A percentile compares a stretch with the other conserved stretches of the same genome.
Conservation (phyloP, 2,888 invertebrate genomes). For the Dione juno region DNA sequence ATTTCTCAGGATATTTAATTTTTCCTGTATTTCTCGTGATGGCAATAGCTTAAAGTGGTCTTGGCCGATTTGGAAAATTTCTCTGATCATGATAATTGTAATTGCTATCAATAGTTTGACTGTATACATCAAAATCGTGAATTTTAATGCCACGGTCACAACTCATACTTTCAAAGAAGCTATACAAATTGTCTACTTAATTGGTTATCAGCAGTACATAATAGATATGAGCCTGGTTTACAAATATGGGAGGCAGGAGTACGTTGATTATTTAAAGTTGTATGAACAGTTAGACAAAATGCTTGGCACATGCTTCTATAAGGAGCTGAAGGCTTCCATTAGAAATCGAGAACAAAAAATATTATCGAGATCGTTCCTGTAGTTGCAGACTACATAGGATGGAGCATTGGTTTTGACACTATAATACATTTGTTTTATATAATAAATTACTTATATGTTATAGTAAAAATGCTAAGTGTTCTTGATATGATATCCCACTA, state of each 20-base stretch:
- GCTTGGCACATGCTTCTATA: slow-evolving; percentile 27
- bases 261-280: slow-evolving; percentile 27
- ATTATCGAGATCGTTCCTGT: slow-evolving; percentile 12
- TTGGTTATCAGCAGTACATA: slow-evolving; percentile 24
- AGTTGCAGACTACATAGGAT: slow-evolving; percentile 32
- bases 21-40: slow-evolving; percentile 28
- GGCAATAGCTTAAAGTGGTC: slow-evolving; percentile 22
- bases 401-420: slow-evolving; percentile 29
- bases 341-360: too few relatives aligned
- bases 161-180: slow-evolving; percentile 15
- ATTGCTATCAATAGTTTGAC: slow-evolving; percentile 6
- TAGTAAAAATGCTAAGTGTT: slow-evolving; percentile 35
- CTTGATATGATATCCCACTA: slow-evolving; percentile 42
- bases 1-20: slow-evolving; percentile 30
- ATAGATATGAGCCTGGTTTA: slow-evolving; percentile 18
- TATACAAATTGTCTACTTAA: slow-evolving; percentile 24
- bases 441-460: slow-evolving; percentile 40
- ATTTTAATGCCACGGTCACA: background rate
- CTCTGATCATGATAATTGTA: slow-evolving; percentile 9
- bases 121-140: slow-evolving; percentile 18
- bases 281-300: slow-evolving; percentile 30
- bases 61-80: slow-evolving; percentile 25
- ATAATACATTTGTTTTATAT: slow-evolving; percentile 22
- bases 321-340: slow-evolving; percentile 25
- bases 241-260: slow-evolving; percentile 27